phyloP scores from a whole-genome alignment of 1,140 invertebrate genomes.

The Cotesia glomerata region DNA sequence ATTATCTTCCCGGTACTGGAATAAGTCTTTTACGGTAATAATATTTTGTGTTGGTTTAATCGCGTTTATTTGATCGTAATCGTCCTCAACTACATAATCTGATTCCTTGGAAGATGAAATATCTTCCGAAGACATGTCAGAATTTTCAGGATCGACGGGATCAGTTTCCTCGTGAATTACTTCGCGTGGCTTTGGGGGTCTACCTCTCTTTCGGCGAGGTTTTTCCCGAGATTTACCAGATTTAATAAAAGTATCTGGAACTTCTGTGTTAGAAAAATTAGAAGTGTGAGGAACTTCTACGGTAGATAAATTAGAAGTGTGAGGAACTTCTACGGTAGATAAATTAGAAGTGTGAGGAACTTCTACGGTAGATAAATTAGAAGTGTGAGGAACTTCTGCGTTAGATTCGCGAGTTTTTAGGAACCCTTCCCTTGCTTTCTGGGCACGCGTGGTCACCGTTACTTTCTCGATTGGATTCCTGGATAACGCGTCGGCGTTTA shows the following conservation, averaged over 20 bases:
- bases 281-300: background rate
- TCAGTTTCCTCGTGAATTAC: background rate
- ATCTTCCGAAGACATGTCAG: background rate
- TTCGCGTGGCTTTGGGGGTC: background rate
- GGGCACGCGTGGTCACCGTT: background rate
- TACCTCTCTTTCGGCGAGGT: background rate
- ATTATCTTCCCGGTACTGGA: constrained; percentile 8
- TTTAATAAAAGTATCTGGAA: background rate
- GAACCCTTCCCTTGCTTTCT: background rate
- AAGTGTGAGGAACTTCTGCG: too few relatives aligned
- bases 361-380: too few relatives aligned
- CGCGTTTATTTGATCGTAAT: background rate
- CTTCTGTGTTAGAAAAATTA: background rate
- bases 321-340: too few relatives aligned
- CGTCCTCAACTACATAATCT: background rate
- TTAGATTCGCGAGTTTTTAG: background rate
- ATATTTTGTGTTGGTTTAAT: background rate
- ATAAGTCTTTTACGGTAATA: background rate
- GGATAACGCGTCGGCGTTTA: constrained; percentile 48
- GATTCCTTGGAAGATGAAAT: background rate
- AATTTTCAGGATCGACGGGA: background rate
- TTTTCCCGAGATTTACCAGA: background rate
- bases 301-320: background rate
- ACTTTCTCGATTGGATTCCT: background rate
- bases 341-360: too few relatives aligned